Percentiles rank a stretch among this genome's conserved stretches.
phyloP scores from a whole-genome alignment of 2,888 invertebrate species.

The Ommatoiulus sabulosus region DNA sequence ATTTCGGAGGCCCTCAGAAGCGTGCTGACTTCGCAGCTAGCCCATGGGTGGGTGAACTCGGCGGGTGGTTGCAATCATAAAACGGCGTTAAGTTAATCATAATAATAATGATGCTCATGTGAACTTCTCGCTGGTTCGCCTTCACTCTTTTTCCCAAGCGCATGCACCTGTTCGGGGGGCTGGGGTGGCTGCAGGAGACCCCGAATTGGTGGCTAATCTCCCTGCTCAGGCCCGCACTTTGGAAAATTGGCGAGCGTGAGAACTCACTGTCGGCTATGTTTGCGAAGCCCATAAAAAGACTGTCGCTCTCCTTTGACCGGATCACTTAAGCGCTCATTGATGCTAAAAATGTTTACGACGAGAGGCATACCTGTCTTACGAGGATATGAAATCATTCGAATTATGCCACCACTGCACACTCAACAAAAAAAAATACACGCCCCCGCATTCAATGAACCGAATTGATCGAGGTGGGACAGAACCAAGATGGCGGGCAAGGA shows the following conservation, averaged over 20 bases:
- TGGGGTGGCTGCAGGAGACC: background rate
- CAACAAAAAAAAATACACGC: background rate
- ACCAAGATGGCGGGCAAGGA: background rate
- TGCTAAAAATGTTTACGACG: conserved; percentile 25
- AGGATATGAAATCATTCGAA: conserved; percentile 18
- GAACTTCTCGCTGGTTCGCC: conserved; percentile 25
- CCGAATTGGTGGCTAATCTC: conserved; percentile 40
- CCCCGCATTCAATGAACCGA: background rate
- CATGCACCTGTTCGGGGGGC: background rate
- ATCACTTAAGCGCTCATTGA: conserved; percentile 43
- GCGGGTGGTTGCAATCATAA: conserved; percentile 31
- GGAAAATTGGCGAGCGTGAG: conserved; percentile 21
- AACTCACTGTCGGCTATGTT: conserved; percentile 31
- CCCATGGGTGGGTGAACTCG: conserved; percentile 34
- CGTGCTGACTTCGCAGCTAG: background rate
- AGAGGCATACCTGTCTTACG: conserved; percentile 27
- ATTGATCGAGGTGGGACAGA: background rate
- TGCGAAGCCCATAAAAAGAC: conserved; percentile 40
- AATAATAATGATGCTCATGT: conserved; percentile 36
- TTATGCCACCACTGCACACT: background rate
- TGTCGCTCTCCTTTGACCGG: conserved; percentile 40
- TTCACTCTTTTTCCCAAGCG: conserved; percentile 40
- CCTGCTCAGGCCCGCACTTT: conserved; percentile 1
- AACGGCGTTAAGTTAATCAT: conserved; percentile 43
- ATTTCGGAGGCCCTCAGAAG: background rate